Percentiles rank a stretch among this genome's conserved stretches.
Evolutionary conservation across 1,140 invertebrate species (phyloP).

Genomic region (Lordiphosa mommai): DNA sequence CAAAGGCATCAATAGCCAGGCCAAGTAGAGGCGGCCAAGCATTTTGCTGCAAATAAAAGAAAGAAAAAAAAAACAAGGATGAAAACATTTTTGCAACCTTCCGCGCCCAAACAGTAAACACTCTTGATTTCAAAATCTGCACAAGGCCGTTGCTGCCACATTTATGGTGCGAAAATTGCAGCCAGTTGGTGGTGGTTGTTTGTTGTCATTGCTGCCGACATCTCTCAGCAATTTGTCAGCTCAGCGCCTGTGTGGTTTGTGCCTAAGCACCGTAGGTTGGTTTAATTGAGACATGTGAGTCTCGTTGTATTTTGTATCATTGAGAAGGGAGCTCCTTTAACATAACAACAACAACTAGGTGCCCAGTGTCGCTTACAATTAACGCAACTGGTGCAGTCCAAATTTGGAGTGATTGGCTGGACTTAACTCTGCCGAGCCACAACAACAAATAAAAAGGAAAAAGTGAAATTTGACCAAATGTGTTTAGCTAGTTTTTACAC

Average conservation of each 20-base stretch:
- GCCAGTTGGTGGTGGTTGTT: conserved; percentile 36
- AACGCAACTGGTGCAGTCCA: conserved; percentile 33
- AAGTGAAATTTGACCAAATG: conserved; percentile 67
- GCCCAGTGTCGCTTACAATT: conserved; percentile 39
- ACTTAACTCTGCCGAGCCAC: conserved; percentile 19
- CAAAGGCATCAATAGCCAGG: conserved; percentile 36
- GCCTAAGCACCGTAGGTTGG: conserved; percentile 29
- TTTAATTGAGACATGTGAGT: conserved; percentile 47
- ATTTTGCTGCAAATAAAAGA: conserved; percentile 29
- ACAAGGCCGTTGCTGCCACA: conserved; percentile 33
- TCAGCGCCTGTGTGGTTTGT: conserved; percentile 1
- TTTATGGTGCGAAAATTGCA: conserved; percentile 46
- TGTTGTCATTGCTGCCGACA: neutral
- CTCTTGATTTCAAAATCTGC: conserved; percentile 34
- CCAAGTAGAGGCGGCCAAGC: conserved; percentile 17
- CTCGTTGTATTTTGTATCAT: conserved; percentile 25
- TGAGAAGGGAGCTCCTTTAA: conserved; percentile 38
- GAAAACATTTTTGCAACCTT: conserved; percentile 21
- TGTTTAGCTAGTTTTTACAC: conserved; percentile 34
- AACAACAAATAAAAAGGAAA: conserved; percentile 48
- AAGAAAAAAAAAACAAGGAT: neutral
- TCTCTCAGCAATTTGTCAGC: conserved; percentile 35
- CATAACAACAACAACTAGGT: conserved; percentile 1
- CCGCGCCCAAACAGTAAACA: conserved; percentile 31
- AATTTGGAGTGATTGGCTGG: conserved; percentile 32